Base-by-base conservation (phyloP, 2,113 vertebrate genomes). In the Dasyprocta punctata region DNA sequence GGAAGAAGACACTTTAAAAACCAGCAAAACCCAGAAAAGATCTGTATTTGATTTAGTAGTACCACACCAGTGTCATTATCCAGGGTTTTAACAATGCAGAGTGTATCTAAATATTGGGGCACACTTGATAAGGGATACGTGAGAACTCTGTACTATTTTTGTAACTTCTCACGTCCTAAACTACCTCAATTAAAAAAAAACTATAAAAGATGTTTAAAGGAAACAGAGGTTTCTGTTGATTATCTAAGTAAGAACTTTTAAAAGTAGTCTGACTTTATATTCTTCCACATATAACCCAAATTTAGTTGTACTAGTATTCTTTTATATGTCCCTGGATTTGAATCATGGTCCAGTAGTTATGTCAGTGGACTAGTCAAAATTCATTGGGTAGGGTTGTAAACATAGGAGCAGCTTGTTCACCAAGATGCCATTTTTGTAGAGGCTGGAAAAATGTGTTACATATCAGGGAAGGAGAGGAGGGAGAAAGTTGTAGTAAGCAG, bases 191-290 rank as follows among this genome's bases (percentile, higher is more conserved):
- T 80, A 49, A 38, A 71, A 69, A 85, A 75, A 81, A 77, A 47
- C 30, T 81, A 67, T 83, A 38, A 30, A 92, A 88, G 4, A 84
- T 61, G 1, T 96, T 84, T 81, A 63, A 17, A 69, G 13, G 49
- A 65, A 92, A n/a, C 26, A 92, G 3, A 86, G 24, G 41, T 82
- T 91, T 92, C 5, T 92, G 80, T 20, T 89, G 54, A 82, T 95
- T 86, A 56, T 82, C 26, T 78, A 91, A 87, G 28, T 80, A 93
- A 77, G 22, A 82, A 8, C 58, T 86, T 93, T 65, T 17, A 44
- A 82, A 93, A 83, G 33, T 28, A 91, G 3, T 91, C 49, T 93
- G 24, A 22, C 26, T 92, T 97, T 58, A 77, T 91, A 82, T 36
- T 44, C 8, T 95, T 86, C 33, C 33, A 36, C 19, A 20, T 81